These are phyloP conservation scores for Gallinago media DNA, from an alignment of 2,113 vertebrate species.

Conservation along the genomic window DNA sequence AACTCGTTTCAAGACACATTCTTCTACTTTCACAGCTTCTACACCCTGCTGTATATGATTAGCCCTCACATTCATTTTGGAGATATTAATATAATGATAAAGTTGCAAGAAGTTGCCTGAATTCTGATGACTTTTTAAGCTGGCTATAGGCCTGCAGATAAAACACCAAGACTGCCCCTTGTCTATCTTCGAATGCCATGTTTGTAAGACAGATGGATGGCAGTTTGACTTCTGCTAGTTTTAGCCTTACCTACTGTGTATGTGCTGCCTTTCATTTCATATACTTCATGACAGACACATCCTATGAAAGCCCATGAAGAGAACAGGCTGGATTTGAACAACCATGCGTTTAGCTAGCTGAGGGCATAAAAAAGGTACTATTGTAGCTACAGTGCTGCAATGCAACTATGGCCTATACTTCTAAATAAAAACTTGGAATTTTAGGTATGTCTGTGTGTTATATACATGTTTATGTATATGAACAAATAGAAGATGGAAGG, in stretches of 20 bases:
- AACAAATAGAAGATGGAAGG: neutral
- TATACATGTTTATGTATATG: neutral
- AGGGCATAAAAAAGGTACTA: neutral
- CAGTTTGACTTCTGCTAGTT: neutral
- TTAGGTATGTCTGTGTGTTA: neutral
- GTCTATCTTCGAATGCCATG: neutral
- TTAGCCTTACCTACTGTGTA: neutral
- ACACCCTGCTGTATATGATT: neutral
- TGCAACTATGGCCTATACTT: neutral
- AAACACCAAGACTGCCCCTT: neutral
- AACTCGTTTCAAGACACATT: neutral
- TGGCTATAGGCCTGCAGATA: neutral
- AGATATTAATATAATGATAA: neutral
- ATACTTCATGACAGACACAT: neutral
- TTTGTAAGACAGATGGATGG: neutral
- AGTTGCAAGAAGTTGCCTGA: neutral
- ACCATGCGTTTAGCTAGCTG: neutral
- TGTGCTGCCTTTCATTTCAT: neutral
- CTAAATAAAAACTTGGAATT: neutral
- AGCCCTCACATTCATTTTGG: neutral
- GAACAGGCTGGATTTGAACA: neutral
- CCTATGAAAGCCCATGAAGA: neutral
- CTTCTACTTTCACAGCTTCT: neutral
- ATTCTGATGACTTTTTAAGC: neutral
- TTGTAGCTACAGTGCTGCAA: neutral